Percentiles rank a stretch among this genome's conserved stretches.
These are phyloP conservation scores for Tonatia bakeri DNA, from an alignment of 2,113 vertebrate species.

Conservation along the genomic window DNA sequence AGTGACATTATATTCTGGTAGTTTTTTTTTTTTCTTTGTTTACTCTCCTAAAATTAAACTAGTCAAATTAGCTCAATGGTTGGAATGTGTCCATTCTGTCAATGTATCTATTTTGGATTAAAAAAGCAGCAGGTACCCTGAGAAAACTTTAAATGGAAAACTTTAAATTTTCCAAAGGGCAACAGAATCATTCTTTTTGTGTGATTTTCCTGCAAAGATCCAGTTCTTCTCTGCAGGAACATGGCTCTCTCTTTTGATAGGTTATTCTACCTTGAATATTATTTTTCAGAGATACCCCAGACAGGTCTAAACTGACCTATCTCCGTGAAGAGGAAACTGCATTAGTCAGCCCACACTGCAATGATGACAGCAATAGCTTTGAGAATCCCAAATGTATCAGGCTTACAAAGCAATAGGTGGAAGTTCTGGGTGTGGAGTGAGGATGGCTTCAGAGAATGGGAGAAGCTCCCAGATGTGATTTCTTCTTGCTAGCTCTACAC, in stretches of 20 bases:
- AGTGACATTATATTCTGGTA: not conserved
- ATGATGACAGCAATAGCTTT: not conserved
- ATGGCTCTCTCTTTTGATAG: not conserved
- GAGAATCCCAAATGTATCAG: not conserved
- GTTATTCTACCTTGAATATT: not conserved
- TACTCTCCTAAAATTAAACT: conserved; percentile 12
- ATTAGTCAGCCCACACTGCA: not conserved
- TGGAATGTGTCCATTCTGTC: not conserved
- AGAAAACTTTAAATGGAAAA: not conserved
- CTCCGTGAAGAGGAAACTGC: not conserved
- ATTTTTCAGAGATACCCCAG: not conserved
- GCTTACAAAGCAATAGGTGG: not conserved
- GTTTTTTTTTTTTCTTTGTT: conserved; percentile 12
- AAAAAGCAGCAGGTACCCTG: not conserved
- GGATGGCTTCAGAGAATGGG: not conserved
- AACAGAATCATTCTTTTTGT: not conserved
- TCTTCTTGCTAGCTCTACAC: not conserved
- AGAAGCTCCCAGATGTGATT: not conserved
- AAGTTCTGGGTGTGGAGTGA: not conserved
- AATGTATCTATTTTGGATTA: not conserved
- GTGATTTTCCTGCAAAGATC: not conserved
- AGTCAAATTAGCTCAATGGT: not conserved
- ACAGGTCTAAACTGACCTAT: not conserved
- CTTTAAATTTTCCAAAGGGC: conserved; percentile 28
- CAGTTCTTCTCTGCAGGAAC: not conserved